Conservation (phyloP, 2,888 invertebrate species). For the Drosophila flavopinicola region DNA sequence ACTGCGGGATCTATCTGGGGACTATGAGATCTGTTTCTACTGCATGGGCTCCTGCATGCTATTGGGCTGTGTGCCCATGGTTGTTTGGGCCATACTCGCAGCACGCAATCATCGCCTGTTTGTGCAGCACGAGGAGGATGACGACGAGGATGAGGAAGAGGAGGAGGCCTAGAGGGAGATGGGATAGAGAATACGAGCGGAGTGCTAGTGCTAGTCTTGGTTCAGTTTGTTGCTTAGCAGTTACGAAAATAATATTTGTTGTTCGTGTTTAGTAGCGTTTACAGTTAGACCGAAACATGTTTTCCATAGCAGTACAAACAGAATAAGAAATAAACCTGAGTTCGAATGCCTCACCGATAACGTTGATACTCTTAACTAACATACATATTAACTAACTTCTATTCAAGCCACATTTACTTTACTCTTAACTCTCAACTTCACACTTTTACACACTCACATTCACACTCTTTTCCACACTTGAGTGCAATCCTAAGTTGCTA, state of each 20-base stretch:
- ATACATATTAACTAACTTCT: slow-evolving; percentile 6
- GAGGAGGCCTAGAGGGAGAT: slow-evolving; percentile 74
- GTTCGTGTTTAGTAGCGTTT: slow-evolving; percentile 69
- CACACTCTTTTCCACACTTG: slow-evolving; percentile 21
- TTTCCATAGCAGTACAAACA: slow-evolving; percentile 41
- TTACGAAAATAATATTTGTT: slow-evolving; percentile 40
- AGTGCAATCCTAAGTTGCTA: slow-evolving; percentile 30
- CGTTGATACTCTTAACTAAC: slow-evolving; percentile 45
- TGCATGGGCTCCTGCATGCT: slow-evolving; percentile 92
- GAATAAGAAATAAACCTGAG: slow-evolving; percentile 31
- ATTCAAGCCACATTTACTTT: slow-evolving; percentile 22
- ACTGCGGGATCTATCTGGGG: slow-evolving; percentile 89
- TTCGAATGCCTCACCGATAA: slow-evolving; percentile 76
- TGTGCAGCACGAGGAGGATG: slow-evolving; percentile 79
- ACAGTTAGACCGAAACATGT: slow-evolving; percentile 46
- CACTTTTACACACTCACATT: slow-evolving; percentile 1
- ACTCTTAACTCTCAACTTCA: slow-evolving; percentile 5
- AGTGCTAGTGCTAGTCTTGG: slow-evolving; percentile 5
- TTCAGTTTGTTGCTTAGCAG: slow-evolving; percentile 44
- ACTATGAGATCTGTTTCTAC: slow-evolving; percentile 89
- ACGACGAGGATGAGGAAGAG: slow-evolving; percentile 81
- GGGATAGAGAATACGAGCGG: too few relatives aligned
- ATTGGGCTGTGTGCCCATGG: slow-evolving; percentile 88
- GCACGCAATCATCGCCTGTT: slow-evolving; percentile 78
- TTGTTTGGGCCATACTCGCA: slow-evolving; percentile 84